Conservation (phyloP, 1,140 invertebrate genomes). For the Venustaconcha ellipsiformis region DNA sequence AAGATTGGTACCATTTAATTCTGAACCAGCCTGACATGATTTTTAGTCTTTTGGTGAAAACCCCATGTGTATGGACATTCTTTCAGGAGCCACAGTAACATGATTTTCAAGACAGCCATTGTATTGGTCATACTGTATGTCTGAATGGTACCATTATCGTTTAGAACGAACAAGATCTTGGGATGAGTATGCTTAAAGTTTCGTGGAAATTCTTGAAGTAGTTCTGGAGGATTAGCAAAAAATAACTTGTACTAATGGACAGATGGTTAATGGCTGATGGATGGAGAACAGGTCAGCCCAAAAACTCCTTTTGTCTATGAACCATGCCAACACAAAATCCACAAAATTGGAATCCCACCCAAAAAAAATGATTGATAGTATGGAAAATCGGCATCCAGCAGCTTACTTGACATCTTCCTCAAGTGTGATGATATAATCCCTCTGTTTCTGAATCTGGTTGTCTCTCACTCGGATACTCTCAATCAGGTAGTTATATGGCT, state of each 20-base stretch:
- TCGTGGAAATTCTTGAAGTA: not conserved
- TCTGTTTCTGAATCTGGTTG: constrained; percentile 58
- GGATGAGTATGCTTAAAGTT: not conserved
- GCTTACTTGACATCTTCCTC: constrained; percentile 53
- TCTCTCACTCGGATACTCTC: constrained; percentile 62
- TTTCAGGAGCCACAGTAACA: too few relatives aligned
- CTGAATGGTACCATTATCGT: too few relatives aligned
- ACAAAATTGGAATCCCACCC: not conserved
- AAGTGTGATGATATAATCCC: constrained; percentile 49
- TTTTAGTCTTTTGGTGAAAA: too few relatives aligned
- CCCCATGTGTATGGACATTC: too few relatives aligned
- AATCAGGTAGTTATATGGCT: constrained; percentile 68
- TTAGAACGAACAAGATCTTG: not conserved
- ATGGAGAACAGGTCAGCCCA: too few relatives aligned
- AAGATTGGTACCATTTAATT: too few relatives aligned
- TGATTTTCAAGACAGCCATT: too few relatives aligned
- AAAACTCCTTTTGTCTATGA: not conserved
- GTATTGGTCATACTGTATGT: too few relatives aligned
- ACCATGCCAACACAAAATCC: constrained; percentile 9
- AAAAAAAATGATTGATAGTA: not conserved
- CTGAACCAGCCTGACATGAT: too few relatives aligned
- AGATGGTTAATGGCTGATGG: too few relatives aligned
- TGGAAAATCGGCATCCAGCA: not conserved
- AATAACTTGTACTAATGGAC: too few relatives aligned
- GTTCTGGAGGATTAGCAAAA: not conserved